A percentile compares a stretch with the other conserved stretches of the same genome.
These are phyloP conservation scores for Clinocottus analis DNA, from an alignment of 2,113 vertebrate species.

Conservation along the genomic window DNA sequence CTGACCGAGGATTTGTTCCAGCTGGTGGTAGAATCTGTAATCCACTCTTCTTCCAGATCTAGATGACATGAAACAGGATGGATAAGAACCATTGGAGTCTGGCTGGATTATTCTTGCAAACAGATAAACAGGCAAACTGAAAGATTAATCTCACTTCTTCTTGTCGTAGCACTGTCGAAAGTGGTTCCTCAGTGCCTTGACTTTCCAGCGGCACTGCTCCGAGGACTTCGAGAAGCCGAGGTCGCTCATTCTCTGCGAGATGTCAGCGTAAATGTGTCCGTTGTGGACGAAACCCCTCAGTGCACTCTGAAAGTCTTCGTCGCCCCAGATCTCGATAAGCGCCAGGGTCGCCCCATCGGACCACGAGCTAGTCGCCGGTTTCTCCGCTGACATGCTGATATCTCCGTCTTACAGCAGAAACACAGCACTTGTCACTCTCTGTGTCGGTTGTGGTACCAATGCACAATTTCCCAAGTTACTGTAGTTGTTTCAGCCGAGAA, in stretches of 20 bases:
- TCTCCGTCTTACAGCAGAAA: constrained; percentile 51
- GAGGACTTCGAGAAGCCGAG: constrained; percentile 67
- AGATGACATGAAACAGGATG: not conserved
- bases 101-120: not conserved
- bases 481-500: not conserved
- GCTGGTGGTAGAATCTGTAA: constrained; percentile 74
- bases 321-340: constrained; percentile 78
- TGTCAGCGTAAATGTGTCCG: constrained; percentile 72
- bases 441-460: not conserved
- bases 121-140: not conserved
- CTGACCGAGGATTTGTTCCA: constrained; percentile 74
- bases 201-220: constrained; percentile 80
- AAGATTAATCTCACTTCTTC: constrained; percentile 68
- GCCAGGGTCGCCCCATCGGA: constrained; percentile 72
- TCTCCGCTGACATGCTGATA: constrained; percentile 29
- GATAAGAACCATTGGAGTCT: not conserved
- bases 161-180: constrained; percentile 75
- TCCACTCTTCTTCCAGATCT: constrained; percentile 70
- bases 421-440: not conserved
- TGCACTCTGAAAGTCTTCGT: constrained; percentile 70
- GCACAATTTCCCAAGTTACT: not conserved
- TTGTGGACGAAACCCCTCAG: constrained; percentile 72
- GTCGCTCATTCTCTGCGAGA: constrained; percentile 65
- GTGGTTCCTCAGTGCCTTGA: constrained; percentile 75
- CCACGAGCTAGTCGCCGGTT: constrained; percentile 55